These are phyloP conservation scores for Heliconius erato DNA, from an alignment of 2,888 invertebrate species.

Conservation along the genomic window DNA sequence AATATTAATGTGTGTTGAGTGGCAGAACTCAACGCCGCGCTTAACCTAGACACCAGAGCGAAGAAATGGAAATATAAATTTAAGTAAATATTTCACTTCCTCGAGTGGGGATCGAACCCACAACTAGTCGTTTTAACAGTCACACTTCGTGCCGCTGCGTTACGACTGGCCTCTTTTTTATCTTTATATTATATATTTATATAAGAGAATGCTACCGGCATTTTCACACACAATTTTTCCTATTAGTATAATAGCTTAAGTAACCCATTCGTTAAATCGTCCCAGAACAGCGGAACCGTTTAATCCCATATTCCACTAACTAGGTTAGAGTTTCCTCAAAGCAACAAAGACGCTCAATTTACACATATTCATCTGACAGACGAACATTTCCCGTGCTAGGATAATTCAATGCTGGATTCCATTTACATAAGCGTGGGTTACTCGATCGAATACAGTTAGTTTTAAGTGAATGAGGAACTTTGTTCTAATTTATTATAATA, in stretches of 20 bases:
- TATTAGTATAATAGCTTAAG: conserved; percentile 14
- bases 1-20: no score
- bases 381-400: conserved; percentile 42
- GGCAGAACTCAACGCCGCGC: no score
- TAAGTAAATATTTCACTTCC: no score
- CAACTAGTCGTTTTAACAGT: no score
- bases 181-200: neutral
- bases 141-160: no score
- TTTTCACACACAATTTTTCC: neutral
- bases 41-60: no score
- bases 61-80: no score
- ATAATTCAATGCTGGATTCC: conserved; percentile 45
- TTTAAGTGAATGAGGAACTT: conserved; percentile 20
- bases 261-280: conserved; percentile 29
- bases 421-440: conserved; percentile 48
- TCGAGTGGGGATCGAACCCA: no score
- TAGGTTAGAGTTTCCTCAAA: conserved; percentile 38
- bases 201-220: neutral
- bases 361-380: conserved; percentile 42
- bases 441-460: conserved; percentile 27
- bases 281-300: conserved; percentile 26
- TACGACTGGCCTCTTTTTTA: no score
- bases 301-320: conserved; percentile 30
- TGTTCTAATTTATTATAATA: conserved; percentile 21
- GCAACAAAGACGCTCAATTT: conserved; percentile 37